Percentiles rank a stretch among this genome's conserved stretches.
These are phyloP conservation scores for Pteromalus puparum DNA, from an alignment of 1,140 invertebrate genomes.

Conservation along the genomic window DNA sequence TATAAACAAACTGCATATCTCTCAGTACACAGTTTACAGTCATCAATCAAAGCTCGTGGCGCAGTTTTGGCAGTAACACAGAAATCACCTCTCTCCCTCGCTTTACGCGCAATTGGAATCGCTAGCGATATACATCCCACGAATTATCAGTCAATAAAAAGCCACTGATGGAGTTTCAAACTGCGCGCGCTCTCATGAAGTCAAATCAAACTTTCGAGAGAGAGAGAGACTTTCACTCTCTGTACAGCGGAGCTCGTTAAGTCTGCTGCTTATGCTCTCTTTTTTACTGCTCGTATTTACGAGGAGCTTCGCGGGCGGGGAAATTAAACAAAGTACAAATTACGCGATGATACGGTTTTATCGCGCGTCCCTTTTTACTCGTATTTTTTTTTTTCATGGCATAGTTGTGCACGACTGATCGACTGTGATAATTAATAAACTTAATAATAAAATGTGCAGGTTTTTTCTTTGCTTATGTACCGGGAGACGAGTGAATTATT, in stretches of 20 bases:
- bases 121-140: not conserved
- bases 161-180: not conserved
- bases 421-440: not conserved
- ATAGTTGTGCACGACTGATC: not conserved
- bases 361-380: not conserved
- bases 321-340: not conserved
- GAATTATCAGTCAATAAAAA: not conserved
- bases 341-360: not conserved
- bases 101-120: not conserved
- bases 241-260: not conserved
- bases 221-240: too few species aligned
- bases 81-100: not conserved
- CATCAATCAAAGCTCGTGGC: not conserved
- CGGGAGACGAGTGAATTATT: not conserved
- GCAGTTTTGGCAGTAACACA: not conserved
- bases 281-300: not conserved
- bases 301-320: not conserved
- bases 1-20: not conserved
- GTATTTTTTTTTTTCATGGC: not conserved
- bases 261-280: not conserved
- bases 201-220: not conserved
- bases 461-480: not conserved
- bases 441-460: not conserved
- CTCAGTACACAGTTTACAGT: not conserved
- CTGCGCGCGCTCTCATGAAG: not conserved